Percentiles rank a stretch among this genome's conserved stretches.
Conservation (phyloP, 2,797 vertebrate species). For the Bradypodion pumilum region DNA sequence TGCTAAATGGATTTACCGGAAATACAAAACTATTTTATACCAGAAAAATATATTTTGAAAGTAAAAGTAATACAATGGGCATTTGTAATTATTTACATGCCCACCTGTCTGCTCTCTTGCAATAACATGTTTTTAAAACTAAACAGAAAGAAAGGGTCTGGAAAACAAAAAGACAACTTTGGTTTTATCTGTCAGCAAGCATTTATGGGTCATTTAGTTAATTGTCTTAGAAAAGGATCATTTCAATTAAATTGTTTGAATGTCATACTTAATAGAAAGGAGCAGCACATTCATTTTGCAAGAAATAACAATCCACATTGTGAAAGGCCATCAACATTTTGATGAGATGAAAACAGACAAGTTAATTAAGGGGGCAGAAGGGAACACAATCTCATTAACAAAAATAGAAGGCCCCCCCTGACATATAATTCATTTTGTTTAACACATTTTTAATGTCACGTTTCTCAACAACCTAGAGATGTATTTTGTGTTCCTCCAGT, state of each 20-base stretch:
- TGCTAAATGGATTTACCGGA: not conserved
- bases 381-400: not conserved
- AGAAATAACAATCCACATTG: conserved; percentile 51
- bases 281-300: conserved; percentile 50
- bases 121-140: no score
- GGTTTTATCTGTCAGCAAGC: conserved; percentile 50
- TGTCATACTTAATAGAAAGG: conserved; percentile 47
- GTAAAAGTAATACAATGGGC: no score
- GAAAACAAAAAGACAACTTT: not conserved
- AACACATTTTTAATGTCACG: not conserved
- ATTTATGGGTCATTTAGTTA: not conserved
- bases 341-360: not conserved
- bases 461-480: not conserved
- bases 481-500: not conserved
- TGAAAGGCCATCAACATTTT: conserved; percentile 15
- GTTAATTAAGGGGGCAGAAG: not conserved
- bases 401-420: conserved; percentile 4
- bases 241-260: conserved; percentile 45
- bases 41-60: no score
- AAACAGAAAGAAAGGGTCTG: no score
- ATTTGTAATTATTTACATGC: no score
- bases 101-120: no score
- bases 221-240: conserved; percentile 67
- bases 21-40: no score
- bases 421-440: conserved; percentile 12